phyloP scores from a whole-genome alignment of 2,888 invertebrate species.

The Alloplasta piceator region DNA sequence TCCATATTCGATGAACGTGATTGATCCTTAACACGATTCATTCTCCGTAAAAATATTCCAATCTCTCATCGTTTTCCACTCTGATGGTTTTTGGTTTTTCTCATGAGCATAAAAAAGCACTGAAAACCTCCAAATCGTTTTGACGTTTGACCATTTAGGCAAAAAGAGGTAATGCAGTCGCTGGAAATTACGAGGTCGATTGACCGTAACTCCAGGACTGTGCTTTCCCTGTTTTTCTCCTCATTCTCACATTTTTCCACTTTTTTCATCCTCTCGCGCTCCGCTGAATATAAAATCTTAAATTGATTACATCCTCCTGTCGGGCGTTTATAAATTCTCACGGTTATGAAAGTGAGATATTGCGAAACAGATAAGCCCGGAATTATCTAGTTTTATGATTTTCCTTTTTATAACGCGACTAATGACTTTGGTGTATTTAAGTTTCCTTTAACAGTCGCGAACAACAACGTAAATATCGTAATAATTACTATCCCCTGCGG shows the following conservation, averaged over 20 bases:
- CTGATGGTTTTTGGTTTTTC: background rate
- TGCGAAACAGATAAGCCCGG: conserved; percentile 1
- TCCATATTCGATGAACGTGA: too few relatives aligned
- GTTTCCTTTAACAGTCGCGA: background rate
- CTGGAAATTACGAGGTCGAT: conserved; percentile 33
- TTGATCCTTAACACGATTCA: background rate
- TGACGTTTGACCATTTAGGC: conserved; percentile 32
- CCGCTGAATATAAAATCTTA: conserved; percentile 27
- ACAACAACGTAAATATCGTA: background rate
- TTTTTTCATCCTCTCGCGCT: conserved; percentile 1
- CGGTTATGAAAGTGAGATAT: conserved; percentile 23
- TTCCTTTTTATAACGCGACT: background rate
- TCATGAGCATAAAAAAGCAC: conserved; percentile 1
- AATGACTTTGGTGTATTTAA: conserved; percentile 1
- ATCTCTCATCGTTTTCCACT: background rate
- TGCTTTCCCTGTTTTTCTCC: background rate
- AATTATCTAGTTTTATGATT: conserved; percentile 33
- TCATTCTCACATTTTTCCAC: background rate
- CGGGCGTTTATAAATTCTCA: conserved; percentile 13
- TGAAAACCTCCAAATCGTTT: background rate
- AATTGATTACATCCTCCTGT: conserved; percentile 28
- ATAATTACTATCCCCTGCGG: too few relatives aligned
- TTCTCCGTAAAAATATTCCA: background rate
- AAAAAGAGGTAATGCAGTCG: conserved; percentile 32
- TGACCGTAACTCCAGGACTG: background rate